A percentile compares a stretch with the other conserved stretches of the same genome.
Conservation (phyloP, 2,113 vertebrate species). For the Salminus brasiliensis region DNA sequence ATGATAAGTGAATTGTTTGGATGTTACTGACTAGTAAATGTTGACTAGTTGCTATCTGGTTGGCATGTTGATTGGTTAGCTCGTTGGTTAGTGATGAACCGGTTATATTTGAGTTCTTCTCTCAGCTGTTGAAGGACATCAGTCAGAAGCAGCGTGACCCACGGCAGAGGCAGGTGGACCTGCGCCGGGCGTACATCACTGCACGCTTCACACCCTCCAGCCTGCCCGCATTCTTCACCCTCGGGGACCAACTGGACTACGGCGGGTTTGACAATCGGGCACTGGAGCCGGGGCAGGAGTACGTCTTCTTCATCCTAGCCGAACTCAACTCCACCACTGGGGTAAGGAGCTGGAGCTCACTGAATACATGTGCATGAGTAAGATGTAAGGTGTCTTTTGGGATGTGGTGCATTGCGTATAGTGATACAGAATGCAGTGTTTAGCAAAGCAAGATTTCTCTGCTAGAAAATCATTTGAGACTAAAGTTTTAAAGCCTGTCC, state of each 20-base stretch:
- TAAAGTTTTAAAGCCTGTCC: no score
- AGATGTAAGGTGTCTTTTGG: no score
- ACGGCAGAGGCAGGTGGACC: slow-evolving; percentile 88
- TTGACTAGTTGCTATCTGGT: no score
- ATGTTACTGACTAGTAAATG: no score
- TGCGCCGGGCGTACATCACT: slow-evolving; percentile 89
- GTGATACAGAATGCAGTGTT: no score
- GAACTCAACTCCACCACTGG: slow-evolving; percentile 88
- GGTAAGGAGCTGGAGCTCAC: slow-evolving; percentile 67
- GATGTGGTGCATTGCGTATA: no score
- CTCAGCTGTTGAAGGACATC: slow-evolving; percentile 89
- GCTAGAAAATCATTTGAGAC: no score
- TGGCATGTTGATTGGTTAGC: no score
- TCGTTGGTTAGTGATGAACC: not conserved
- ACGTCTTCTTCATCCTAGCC: slow-evolving; percentile 92
- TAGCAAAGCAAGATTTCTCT: no score
- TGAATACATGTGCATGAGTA: no score
- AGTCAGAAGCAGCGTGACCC: slow-evolving; percentile 86
- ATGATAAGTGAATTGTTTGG: no score
- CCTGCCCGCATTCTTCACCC: slow-evolving; percentile 86
- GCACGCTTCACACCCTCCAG: slow-evolving; percentile 85
- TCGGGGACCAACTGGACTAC: slow-evolving; percentile 93
- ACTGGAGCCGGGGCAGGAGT: slow-evolving; percentile 90
- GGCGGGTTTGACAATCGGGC: slow-evolving; percentile 92
- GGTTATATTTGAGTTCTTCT: not conserved